phyloP scores from a whole-genome alignment of 2,797 vertebrate genomes.

The Sebastes itinus region DNA sequence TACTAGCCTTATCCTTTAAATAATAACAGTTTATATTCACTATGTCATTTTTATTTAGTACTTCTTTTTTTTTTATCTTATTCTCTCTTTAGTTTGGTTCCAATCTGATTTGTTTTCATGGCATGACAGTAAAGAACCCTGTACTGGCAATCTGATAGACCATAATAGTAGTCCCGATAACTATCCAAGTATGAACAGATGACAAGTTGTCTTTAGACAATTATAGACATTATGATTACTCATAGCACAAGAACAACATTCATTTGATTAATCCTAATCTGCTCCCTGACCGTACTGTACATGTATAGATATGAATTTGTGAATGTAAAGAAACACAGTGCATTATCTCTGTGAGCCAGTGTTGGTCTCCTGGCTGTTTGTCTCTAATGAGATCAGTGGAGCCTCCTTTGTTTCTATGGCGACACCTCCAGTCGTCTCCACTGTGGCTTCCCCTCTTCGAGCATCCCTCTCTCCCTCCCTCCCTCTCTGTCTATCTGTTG shows the following conservation, averaged over 20 bases:
- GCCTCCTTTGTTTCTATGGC: slow-evolving; percentile 87
- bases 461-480: slow-evolving; percentile 6
- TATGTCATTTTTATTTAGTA: neutral
- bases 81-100: neutral
- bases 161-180: neutral
- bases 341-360: slow-evolving; percentile 25
- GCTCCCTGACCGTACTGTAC: neutral
- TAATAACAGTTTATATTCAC: neutral
- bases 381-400: slow-evolving; percentile 74
- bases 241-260: neutral
- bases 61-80: neutral
- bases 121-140: neutral
- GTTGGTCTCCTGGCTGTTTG: slow-evolving; percentile 53
- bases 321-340: neutral
- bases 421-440: slow-evolving; percentile 74
- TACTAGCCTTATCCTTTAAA: neutral
- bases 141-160: neutral
- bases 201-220: neutral
- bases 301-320: neutral
- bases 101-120: neutral
- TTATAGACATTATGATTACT: neutral
- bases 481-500: neutral
- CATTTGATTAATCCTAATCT: neutral
- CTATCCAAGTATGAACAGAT: neutral
- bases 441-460: slow-evolving; percentile 51